Conservation (phyloP, 2,797 vertebrate species). For the Gallinago nigripennis region DNA sequence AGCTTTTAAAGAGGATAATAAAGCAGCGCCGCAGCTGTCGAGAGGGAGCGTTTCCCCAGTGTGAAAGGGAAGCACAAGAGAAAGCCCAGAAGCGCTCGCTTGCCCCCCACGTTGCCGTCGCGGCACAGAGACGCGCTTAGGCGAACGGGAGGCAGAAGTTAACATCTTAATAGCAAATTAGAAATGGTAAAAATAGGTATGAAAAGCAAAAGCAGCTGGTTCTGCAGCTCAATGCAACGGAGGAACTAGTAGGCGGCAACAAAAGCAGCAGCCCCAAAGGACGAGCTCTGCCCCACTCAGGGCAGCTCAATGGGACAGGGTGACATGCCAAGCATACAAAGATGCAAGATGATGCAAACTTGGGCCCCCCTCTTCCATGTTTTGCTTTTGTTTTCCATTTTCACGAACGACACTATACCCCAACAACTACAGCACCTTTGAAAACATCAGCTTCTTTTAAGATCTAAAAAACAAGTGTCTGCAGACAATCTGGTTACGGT, state of each 20-base stretch:
- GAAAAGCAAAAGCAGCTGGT: constrained; percentile 67
- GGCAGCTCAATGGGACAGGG: background rate
- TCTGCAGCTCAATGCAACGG: constrained; percentile 39
- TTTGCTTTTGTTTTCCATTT: constrained; percentile 14
- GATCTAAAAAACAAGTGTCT: background rate
- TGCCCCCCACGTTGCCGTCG: background rate
- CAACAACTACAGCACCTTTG: background rate
- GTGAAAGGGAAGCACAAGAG: constrained; percentile 49
- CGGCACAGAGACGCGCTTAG: background rate
- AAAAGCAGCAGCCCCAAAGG: constrained; percentile 34
- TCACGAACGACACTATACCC: background rate
- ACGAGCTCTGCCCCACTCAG: background rate
- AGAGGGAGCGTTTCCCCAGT: constrained; percentile 39
- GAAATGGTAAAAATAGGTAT: constrained; percentile 67
- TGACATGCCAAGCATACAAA: constrained; percentile 56
- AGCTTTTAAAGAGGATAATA: constrained; percentile 50
- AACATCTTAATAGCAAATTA: constrained; percentile 67
- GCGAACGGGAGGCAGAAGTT: constrained; percentile 55
- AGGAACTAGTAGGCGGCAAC: constrained; percentile 33
- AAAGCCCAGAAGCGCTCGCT: constrained; percentile 22
- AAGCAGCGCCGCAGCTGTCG: constrained; percentile 64
- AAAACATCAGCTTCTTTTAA: background rate
- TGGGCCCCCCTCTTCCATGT: background rate
- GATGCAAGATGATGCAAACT: constrained; percentile 40
- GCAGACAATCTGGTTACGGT: background rate